Base-by-base conservation (phyloP, 1,140 invertebrate species). In the Anastatus disparis region DNA sequence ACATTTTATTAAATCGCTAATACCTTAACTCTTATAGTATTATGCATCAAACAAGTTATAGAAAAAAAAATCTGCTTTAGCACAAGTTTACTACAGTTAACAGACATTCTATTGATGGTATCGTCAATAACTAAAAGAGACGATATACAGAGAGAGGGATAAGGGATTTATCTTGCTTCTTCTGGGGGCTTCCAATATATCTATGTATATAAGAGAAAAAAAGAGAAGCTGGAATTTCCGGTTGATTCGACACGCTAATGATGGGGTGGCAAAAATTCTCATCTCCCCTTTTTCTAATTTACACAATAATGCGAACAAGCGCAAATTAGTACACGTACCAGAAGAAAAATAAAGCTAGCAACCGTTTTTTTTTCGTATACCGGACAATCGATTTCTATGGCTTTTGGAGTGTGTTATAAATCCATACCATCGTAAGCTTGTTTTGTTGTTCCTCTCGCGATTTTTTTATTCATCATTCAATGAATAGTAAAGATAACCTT, bases 241-340 rank as follows among this genome's bases (percentile, higher is more conserved):
- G 84, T 86, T 85, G 84, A 86, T 85, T 85, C 84, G 81, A 79
- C 81, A 78, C 82, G 74, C 84, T 86, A 86, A 86, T 81, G 84
- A 86, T 83, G 83, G 80, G 81, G 82, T 81, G 77, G 76, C 71
- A 72, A 63, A 40, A 67, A n/a, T n/a, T n/a, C 76, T 74, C 71
- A 66, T 71, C 70, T 42, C 50, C 42, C 74, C 61, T 71, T 69
- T 72, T 80, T 81, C 68, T 71, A 80, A 85, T 86, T 86, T 86
- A 81, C 84, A 86, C 84, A 86, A 86, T 86, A 86, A 86, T 86
- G 50, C 71, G 65, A 72, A 64, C 73, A 59, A 74, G 78, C 74
- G 71, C 82, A 85, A 85, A 85, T 85, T 84, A 82, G 76, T 79
- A 59, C 58, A 71, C 38, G 53, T 2, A 3, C 40, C n/a, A n/a